These are phyloP conservation scores for Bombus pascuorum DNA, from an alignment of 1,140 invertebrate species.

Conservation along the genomic window DNA sequence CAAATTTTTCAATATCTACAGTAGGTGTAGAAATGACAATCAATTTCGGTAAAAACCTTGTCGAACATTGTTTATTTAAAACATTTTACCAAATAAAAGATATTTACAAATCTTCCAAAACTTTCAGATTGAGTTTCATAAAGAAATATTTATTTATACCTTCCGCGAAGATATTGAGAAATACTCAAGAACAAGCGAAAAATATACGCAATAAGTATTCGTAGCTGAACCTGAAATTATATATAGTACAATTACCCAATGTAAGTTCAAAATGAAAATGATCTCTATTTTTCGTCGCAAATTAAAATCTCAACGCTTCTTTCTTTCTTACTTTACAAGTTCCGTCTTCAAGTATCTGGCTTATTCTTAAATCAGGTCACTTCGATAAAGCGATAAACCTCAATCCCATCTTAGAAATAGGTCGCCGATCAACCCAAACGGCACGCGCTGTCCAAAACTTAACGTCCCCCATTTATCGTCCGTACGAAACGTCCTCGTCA, in stretches of 20 bases:
- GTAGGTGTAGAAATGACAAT: no score
- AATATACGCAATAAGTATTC: no score
- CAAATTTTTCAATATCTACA: no score
- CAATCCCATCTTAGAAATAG: background rate
- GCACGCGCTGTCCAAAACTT: background rate
- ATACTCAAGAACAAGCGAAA: no score
- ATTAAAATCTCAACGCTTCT: background rate
- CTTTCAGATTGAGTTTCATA: background rate
- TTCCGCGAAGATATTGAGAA: no score
- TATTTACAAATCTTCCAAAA: background rate
- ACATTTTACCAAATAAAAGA: background rate
- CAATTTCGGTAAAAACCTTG: no score
- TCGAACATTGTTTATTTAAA: background rate
- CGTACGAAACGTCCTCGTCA: background rate
- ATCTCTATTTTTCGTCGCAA: no score
- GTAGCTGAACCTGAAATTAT: no score
- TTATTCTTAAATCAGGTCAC: background rate
- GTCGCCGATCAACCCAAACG: background rate
- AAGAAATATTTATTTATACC: no score
- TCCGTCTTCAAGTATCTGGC: background rate
- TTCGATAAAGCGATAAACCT: background rate
- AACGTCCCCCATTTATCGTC: background rate
- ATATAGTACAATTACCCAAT: no score
- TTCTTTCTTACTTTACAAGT: background rate
- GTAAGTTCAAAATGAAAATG: no score